phyloP scores from a whole-genome alignment of 1,140 invertebrate genomes.

The Drosophila bifasciata region DNA sequence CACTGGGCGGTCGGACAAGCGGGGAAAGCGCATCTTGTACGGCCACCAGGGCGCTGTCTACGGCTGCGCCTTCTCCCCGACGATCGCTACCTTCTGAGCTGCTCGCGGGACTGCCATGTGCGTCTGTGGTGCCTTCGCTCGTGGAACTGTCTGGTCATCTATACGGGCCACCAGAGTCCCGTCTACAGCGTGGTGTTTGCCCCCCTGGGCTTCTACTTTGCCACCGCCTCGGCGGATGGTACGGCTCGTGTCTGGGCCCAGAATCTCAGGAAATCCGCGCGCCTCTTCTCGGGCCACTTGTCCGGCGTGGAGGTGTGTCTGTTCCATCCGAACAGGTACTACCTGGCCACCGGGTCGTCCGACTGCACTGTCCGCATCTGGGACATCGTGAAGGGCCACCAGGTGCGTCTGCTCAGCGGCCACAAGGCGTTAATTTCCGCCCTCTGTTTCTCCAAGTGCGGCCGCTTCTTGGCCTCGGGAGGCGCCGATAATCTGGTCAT shows the following conservation, averaged over 20 bases:
- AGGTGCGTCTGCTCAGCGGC: constrained; percentile 40
- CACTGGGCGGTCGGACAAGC: neutral
- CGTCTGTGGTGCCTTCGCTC: constrained; percentile 44
- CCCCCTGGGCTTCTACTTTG: constrained; percentile 41
- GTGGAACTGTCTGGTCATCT: constrained; percentile 47
- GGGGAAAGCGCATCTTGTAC: constrained; percentile 15
- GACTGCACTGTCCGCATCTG: constrained; percentile 49
- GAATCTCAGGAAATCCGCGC: constrained; percentile 6
- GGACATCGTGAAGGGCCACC: constrained; percentile 28
- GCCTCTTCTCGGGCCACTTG: constrained; percentile 32
- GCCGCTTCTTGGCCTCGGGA: constrained; percentile 37
- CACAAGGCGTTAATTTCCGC: constrained; percentile 15
- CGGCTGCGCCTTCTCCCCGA: constrained; percentile 35
- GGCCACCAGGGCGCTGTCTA: constrained; percentile 43
- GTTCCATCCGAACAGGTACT: constrained; percentile 48
- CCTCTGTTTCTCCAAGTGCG: constrained; percentile 34
- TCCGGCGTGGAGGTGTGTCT: constrained; percentile 27
- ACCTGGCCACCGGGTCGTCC: constrained; percentile 45
- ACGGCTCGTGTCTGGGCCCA: constrained; percentile 48
- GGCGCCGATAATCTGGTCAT: constrained; percentile 22
- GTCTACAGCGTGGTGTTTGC: constrained; percentile 33
- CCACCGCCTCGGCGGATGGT: constrained; percentile 30
- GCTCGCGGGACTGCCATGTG: constrained; percentile 32
- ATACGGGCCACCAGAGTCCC: constrained; percentile 28
- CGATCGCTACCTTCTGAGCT: constrained; percentile 35